Evolutionary conservation across 2,888 invertebrate species (phyloP), one percentile per base, ranked within the genome.

Genomic region (Gymnocheta viridis): DNA sequence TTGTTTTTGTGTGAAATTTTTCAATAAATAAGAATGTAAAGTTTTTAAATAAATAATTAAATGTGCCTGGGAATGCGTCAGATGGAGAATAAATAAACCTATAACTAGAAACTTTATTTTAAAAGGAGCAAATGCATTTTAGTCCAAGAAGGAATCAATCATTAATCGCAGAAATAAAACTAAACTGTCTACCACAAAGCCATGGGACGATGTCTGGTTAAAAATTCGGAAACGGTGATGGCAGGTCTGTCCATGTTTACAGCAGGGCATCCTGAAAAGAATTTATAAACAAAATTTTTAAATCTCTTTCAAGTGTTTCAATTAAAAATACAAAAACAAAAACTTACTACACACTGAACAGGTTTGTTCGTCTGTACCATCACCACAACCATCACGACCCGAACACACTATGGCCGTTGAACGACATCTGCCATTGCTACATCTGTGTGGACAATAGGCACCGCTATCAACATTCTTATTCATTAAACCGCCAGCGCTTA

Each of bases 341-440:
- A 38, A 96, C 97, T 96, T 92, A 98, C 98, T 95, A 93, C 98
- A 98, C 86, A 97, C 96, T 85, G 94, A 93, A 92, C 98, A 98
- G 85, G 95, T 94, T 85, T 94, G 94, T 92, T 98, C 98, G 89
- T 98, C 98, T 54, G 96, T 96, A 87, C 96, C 96, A 93, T 98
- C 98, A 7, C 98, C 98, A 89, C 98, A 98, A 22, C 98, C 98
- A 91, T 98, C 97, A 49, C 96, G 94, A 29, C 98, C 98, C 14
- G 97, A 97, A 91, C 98, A 98, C 3, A 96, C 95, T 83, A 98
- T 96, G 0, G 98, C 97, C 78, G 96, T 96, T 64, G 97, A 97
- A 77, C 98, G 94, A 91, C 98, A 98, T 80, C 97, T 93, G 2
- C 97, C 97, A 91, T 98, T 98, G 85, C 94, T 95, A 92, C 98